Conservation (phyloP, 37 sponge, comb jelly and placozoan species). For the Crambe crambe region DNA sequence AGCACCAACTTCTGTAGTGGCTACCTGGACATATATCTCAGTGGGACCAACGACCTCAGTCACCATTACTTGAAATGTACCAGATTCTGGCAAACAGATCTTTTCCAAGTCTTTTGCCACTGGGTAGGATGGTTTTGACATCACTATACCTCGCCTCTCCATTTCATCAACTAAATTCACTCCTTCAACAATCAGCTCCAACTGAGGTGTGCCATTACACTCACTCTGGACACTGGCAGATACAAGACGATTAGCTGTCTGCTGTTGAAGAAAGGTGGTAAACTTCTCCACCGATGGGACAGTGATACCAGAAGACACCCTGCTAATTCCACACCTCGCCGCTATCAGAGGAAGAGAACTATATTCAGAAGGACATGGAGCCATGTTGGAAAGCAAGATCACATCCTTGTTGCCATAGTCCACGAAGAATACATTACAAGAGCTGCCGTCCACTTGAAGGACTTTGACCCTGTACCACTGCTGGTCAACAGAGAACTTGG, state of each 20-base stretch:
- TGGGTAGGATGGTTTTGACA: background rate
- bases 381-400: conserved; percentile 14
- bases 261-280: too few relatives aligned
- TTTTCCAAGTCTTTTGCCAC: background rate
- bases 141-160: background rate
- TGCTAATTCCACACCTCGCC: conserved; percentile 5
- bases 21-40: conserved; percentile 24
- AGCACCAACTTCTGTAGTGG: background rate
- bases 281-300: background rate
- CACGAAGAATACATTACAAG: conserved; percentile 42
- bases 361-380: conserved; percentile 16
- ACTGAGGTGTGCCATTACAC: background rate
- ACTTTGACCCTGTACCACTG: conserved; percentile 48
- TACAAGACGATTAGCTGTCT: background rate
- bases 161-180: background rate
- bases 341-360: conserved; percentile 27
- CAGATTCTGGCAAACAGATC: background rate
- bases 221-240: background rate
- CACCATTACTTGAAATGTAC: conserved; percentile 5
- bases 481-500: conserved; percentile 65
- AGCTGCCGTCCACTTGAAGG: background rate
- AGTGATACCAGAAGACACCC: background rate
- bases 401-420: conserved; percentile 63
- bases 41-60: conserved; percentile 26
- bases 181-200: background rate